Percentiles rank a stretch among this genome's conserved stretches.
Conservation (phyloP, 2,888 invertebrate species). For the Cartodere bifasciata region DNA sequence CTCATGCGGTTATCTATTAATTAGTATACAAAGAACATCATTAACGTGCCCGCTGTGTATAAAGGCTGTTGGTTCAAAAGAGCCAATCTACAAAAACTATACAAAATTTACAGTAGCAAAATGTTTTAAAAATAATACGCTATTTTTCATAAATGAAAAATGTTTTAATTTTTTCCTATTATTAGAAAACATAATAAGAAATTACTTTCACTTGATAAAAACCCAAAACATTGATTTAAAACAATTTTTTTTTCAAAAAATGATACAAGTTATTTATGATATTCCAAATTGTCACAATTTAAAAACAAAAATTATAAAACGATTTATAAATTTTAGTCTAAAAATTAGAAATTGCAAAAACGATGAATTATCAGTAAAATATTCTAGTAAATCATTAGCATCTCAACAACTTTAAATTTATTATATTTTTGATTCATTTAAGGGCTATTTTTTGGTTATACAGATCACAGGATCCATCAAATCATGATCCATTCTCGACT, state of each 20-base stretch:
- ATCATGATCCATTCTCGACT: too few relatives aligned
- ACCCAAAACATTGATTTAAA: constrained; percentile 10
- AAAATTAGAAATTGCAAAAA: too few relatives aligned
- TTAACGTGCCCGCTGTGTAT: constrained; percentile 11
- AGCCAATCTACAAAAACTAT: constrained; percentile 9
- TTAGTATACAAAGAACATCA: constrained; percentile 9
- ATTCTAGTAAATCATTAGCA: too few relatives aligned
- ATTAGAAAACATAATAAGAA: constrained; percentile 10
- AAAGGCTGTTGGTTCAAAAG: constrained; percentile 5
- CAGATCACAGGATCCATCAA: too few relatives aligned
- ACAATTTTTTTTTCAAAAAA: constrained; percentile 9
- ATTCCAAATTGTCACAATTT: constrained; percentile 10
- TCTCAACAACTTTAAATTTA: too few relatives aligned
- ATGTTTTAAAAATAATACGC: constrained; percentile 6
- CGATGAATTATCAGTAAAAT: too few relatives aligned
- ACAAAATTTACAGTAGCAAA: constrained; percentile 7
- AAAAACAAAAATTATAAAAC: constrained; percentile 10
- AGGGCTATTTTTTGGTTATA: too few relatives aligned
- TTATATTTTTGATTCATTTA: too few relatives aligned
- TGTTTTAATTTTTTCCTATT: constrained; percentile 7
- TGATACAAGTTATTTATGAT: constrained; percentile 1
- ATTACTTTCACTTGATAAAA: constrained; percentile 7
- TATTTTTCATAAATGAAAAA: constrained; percentile 10
- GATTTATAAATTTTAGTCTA: constrained; percentile 9
- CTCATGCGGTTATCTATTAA: constrained; percentile 11